Evolutionary conservation across 35 echinoderm and acorn worm species (phyloP), one percentile per base, ranked within the genome.

Genomic region (Patiria miniata): DNA sequence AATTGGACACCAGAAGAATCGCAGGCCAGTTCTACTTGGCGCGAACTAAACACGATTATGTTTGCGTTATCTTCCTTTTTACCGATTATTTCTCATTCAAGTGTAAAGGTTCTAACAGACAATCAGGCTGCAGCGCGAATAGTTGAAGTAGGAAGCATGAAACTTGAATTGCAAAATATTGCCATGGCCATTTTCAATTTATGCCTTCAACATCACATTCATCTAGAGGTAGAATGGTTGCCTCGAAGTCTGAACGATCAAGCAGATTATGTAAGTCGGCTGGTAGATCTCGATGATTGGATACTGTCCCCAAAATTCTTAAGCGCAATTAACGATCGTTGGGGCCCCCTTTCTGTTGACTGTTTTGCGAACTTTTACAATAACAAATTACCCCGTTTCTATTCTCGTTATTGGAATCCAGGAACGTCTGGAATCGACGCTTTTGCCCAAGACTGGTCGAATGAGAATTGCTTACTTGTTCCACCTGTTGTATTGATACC

Each of bases 101-200:
- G 21, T 55, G 52, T 55, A 14, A 55, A 55, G 52, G 52, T 55
- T 55, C 52, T 9, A 9, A 55, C 52, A 55, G 52, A 55, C 52
- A 55, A 21, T 21, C 52, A 55, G 52, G 52, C 52, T 21, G 52
- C 52, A 55, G 52, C 52, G 10, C 52, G 52, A 55, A 0, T 55
- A 55, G 52, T 0, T 55, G 0, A 55, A 55, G 52, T 55, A 55
- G 52, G 52, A 14, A 55, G 52, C 52, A 55, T 55, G 52, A 55
- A 55, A 55, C 10, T 55, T 55, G 68, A 55, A 14, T 55, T 55
- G 52, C 52, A 55, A 55, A 55, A 0, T 55, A 55, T 55, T 55
- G 52, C 52, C 52, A 55, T 21, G 52, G 52, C 52, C 68, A 55
- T 55, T 55, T 55, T 55, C 52, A 55, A 55, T 55, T 55, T 55